These are phyloP conservation scores for Coccyzus lansbergi DNA, from an alignment of 2,797 vertebrate species.

Conservation along the genomic window DNA sequence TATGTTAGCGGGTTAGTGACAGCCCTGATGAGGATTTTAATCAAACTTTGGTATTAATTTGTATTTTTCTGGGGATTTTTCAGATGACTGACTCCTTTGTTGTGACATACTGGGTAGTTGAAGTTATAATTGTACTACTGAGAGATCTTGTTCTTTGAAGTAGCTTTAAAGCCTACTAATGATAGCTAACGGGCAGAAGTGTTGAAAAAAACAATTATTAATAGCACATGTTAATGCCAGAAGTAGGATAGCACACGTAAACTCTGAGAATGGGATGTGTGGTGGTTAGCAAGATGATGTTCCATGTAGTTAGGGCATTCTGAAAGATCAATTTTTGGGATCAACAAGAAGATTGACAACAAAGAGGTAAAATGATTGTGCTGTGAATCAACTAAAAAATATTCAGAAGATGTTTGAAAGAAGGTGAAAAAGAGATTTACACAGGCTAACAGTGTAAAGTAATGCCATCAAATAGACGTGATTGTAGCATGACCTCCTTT, in stretches of 20 bases:
- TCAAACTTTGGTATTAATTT: background rate
- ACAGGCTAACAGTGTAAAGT: background rate
- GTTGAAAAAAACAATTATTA: background rate
- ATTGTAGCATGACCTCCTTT: background rate
- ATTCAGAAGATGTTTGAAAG: rapidly evolving
- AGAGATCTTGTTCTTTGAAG: background rate
- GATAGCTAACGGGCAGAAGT: background rate
- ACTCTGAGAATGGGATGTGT: background rate
- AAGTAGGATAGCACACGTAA: background rate
- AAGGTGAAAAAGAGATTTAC: background rate
- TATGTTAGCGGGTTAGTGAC: background rate
- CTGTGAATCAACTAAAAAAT: background rate
- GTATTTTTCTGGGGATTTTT: background rate
- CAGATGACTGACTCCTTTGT: background rate
- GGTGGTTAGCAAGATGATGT: background rate
- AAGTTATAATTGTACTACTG: background rate
- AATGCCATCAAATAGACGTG: background rate
- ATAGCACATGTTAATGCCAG: background rate
- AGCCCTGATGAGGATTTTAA: background rate
- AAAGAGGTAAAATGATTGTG: background rate
- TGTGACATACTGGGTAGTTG: background rate
- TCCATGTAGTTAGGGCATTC: background rate
- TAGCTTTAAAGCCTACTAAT: background rate
- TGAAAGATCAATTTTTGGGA: background rate
- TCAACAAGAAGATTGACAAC: background rate